Conservation (phyloP, 2,888 invertebrate species). For the Cabera pusaria region DNA sequence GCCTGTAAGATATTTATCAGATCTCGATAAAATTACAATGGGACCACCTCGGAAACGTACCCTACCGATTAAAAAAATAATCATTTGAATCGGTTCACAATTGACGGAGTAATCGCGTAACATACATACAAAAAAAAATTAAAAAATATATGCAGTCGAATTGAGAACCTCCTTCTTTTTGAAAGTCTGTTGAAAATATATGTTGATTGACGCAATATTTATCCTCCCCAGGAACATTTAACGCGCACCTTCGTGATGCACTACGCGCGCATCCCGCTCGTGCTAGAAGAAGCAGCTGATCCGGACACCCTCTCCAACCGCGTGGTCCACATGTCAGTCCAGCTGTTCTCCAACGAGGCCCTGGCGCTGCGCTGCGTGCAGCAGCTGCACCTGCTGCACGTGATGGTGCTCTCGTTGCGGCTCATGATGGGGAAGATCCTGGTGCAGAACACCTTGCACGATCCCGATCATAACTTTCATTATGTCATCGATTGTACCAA, state of each 20-base stretch:
- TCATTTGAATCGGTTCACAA: too few species aligned
- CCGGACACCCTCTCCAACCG: constrained; percentile 97
- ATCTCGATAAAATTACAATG: too few species aligned
- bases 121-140: too few species aligned
- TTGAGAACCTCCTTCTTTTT: too few species aligned
- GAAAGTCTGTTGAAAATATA: too few species aligned
- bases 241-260: constrained; percentile 97
- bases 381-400: constrained; percentile 93
- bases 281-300: constrained; percentile 92
- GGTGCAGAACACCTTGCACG: constrained; percentile 93
- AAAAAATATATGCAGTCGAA: too few species aligned
- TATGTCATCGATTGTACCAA: constrained; percentile 96
- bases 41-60: too few species aligned
- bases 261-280: constrained; percentile 96
- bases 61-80: too few species aligned
- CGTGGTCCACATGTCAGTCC: constrained; percentile 98
- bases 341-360: constrained; percentile 97
- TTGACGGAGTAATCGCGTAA: too few species aligned
- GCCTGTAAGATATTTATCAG: too few species aligned
- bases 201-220: too few species aligned
- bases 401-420: constrained; percentile 94
- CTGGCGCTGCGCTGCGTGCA: constrained; percentile 96
- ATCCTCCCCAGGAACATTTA: constrained; percentile 89
- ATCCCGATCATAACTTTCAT: constrained; percentile 91
- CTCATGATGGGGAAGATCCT: constrained; percentile 97